phyloP scores from a whole-genome alignment of 1,140 invertebrate species.

The Meloidogyne floridensis region DNA sequence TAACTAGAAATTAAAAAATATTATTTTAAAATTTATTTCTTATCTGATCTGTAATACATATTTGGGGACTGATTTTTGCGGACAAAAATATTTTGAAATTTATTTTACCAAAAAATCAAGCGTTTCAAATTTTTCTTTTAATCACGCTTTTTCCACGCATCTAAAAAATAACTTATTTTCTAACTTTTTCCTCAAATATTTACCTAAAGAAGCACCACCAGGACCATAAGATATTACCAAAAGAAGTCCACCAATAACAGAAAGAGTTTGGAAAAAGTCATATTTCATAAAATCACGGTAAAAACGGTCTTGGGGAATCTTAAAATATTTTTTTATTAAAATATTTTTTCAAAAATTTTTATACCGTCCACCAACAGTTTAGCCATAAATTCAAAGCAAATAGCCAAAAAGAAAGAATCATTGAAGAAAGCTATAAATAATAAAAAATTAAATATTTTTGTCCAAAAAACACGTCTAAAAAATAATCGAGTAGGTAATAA shows the following conservation, averaged over 20 bases:
- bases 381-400: slow-evolving; percentile 90
- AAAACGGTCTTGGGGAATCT: slow-evolving; percentile 84
- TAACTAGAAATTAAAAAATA: too few species aligned
- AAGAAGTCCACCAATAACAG: slow-evolving; percentile 95
- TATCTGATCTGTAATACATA: too few species aligned
- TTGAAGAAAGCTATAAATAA: slow-evolving; percentile 75
- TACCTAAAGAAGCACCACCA: slow-evolving; percentile 86
- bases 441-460: not conserved
- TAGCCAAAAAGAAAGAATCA: slow-evolving; percentile 87
- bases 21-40: too few species aligned
- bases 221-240: slow-evolving; percentile 97
- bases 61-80: too few species aligned
- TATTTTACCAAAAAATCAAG: too few species aligned
- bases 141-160: slow-evolving; percentile 89
- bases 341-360: not conserved
- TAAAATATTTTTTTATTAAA: not conserved
- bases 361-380: slow-evolving; percentile 91
- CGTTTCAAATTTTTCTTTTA: not conserved
- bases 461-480: not conserved
- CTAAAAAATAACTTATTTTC: slow-evolving; percentile 67
- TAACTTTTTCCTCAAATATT: too few species aligned
- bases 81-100: too few species aligned
- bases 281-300: slow-evolving; percentile 99
- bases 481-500: not conserved
- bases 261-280: slow-evolving; percentile 89